Evolutionary conservation across 37 sponge, comb jelly and placozoan species (phyloP).

Genomic region (Beroe ovata): DNA sequence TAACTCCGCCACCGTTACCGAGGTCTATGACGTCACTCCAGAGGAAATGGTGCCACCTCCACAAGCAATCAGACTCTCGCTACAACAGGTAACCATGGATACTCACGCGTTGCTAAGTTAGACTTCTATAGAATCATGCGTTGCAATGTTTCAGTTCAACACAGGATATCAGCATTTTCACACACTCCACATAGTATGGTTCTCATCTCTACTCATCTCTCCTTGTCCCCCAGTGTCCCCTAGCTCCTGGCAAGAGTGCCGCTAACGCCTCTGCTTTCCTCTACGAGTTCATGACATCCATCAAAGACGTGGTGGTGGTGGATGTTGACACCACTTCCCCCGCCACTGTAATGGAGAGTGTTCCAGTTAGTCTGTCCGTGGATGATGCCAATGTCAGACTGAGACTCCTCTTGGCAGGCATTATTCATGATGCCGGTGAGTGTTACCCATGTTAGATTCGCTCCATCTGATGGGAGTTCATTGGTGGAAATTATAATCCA

Average conservation of each 20-base stretch:
- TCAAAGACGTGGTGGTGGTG: not conserved
- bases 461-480: no score
- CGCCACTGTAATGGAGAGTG: not conserved
- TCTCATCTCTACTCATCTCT: no score
- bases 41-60: not conserved
- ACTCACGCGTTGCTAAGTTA: no score
- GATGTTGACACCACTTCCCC: not conserved
- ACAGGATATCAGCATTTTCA: no score
- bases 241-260: not conserved
- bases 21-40: slow-evolving; percentile 30
- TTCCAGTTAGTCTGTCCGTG: not conserved
- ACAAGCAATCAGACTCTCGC: not conserved
- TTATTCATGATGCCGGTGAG: not conserved
- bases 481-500: no score
- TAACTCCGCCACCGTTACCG: not conserved
- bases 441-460: no score
- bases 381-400: not conserved
- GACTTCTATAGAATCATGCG: no score
- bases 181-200: no score
- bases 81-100: not conserved
- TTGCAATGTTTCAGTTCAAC: no score
- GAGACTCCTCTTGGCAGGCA: not conserved
- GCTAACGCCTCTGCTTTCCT: not conserved
- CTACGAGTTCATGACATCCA: not conserved
- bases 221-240: slow-evolving; percentile 5